Evolutionary conservation across 2,888 invertebrate species (phyloP).

Genomic region (Apodemia mormo): DNA sequence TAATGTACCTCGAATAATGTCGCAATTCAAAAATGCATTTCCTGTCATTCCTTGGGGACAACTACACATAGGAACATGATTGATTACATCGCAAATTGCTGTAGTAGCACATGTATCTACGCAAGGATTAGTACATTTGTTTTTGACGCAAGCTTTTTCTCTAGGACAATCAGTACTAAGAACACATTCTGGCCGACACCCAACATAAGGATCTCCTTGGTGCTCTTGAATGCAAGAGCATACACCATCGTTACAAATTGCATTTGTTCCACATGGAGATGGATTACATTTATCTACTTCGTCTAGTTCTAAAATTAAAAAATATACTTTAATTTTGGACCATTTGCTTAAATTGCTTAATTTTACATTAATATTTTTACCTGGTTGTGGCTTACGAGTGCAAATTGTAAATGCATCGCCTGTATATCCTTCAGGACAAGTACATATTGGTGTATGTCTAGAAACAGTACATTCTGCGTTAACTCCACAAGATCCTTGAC

Average conservation of each 20-base stretch:
- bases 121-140: conserved; percentile 87
- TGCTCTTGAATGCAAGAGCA: conserved; percentile 84
- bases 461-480: conserved; percentile 83
- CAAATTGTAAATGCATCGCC: conserved; percentile 85
- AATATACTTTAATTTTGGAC: background rate
- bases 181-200: conserved; percentile 87
- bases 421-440: conserved; percentile 85
- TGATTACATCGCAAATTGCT: conserved; percentile 87
- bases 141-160: conserved; percentile 84
- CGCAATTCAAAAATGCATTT: conserved; percentile 85
- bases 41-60: conserved; percentile 86
- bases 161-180: conserved; percentile 84
- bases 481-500: conserved; percentile 86
- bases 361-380: conserved; percentile 46
- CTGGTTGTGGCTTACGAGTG: conserved; percentile 59
- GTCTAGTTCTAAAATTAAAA: conserved; percentile 51
- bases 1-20: conserved; percentile 68
- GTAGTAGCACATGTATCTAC: conserved; percentile 86
- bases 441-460: conserved; percentile 88
- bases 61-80: conserved; percentile 87
- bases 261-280: conserved; percentile 85
- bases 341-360: background rate
- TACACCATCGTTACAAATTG: conserved; percentile 78
- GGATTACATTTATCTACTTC: conserved; percentile 79
- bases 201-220: conserved; percentile 85